These are phyloP conservation scores for Himalopsyche phryganea DNA, from an alignment of 1,140 invertebrate species.

Conservation along the genomic window DNA sequence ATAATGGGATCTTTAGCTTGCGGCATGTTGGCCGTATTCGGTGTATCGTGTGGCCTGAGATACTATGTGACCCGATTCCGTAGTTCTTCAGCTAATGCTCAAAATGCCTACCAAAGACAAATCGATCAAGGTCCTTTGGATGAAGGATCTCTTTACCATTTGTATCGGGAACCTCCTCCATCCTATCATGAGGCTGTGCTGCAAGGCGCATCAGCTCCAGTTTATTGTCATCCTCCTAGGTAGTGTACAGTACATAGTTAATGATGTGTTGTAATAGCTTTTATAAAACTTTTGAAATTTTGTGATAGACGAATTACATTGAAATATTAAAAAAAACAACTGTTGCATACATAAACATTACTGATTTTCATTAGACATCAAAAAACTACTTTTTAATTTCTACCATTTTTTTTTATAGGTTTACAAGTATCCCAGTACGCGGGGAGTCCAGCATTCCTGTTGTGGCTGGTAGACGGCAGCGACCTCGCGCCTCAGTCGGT, in stretches of 20 bases:
- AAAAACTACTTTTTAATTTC: too few species aligned
- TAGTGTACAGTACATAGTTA: not conserved
- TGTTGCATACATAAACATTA: too few species aligned
- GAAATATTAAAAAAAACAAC: too few species aligned
- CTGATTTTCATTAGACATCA: too few species aligned
- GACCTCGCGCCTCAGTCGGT: not conserved
- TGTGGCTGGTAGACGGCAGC: conserved; percentile 12
- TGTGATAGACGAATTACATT: not conserved
- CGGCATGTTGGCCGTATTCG: conserved; percentile 28
- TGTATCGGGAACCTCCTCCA: conserved; percentile 31
- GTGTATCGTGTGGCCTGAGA: conserved; percentile 14
- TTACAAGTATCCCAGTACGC: conserved; percentile 15
- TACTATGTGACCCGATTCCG: conserved; percentile 22
- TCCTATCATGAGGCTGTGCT: conserved; percentile 30
- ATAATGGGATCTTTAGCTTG: conserved; percentile 28
- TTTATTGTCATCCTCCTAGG: conserved; percentile 29
- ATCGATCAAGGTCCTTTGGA: conserved; percentile 21
- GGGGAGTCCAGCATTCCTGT: conserved; percentile 18
- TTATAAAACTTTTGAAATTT: not conserved
- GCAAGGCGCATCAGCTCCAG: conserved; percentile 29
- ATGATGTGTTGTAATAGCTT: not conserved
- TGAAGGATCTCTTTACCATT: conserved; percentile 27
- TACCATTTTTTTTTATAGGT: conserved; percentile 10
- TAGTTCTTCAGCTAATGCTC: conserved; percentile 5
- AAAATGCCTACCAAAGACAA: conserved; percentile 20